A percentile compares a stretch with the other conserved stretches of the same genome.
Evolutionary conservation across 1,140 invertebrate genomes (phyloP).

Genomic region (Procambarus virginalis): DNA sequence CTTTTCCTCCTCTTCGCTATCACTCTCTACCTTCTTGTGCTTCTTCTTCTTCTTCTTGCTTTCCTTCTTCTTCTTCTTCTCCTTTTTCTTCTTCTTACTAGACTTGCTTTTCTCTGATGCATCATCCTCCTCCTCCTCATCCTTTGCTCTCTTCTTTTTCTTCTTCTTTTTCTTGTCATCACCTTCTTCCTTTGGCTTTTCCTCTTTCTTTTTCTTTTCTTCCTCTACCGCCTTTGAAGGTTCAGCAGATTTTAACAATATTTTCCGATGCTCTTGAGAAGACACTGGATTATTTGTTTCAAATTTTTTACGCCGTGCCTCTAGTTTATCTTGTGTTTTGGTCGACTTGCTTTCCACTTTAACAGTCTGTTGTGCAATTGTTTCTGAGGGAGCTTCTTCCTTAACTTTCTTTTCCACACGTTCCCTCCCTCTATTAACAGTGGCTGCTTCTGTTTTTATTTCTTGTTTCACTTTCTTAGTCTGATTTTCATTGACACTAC

Average conservation of each 20-base stretch:
- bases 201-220: conserved; percentile 35
- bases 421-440: not conserved
- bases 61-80: conserved; percentile 49
- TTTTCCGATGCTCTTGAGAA: conserved; percentile 23
- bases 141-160: conserved; percentile 44
- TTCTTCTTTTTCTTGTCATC: conserved; percentile 45
- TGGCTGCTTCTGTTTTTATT: not conserved
- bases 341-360: conserved; percentile 6
- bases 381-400: not conserved
- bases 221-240: not conserved
- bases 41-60: conserved; percentile 59
- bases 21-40: conserved; percentile 26
- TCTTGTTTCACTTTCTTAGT: conserved; percentile 17
- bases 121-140: conserved; percentile 44
- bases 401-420: conserved; percentile 9
- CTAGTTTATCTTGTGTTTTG: conserved; percentile 23
- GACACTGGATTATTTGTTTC: not conserved
- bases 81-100: conserved; percentile 61
- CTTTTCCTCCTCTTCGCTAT: conserved; percentile 50
- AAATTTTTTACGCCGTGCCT: conserved; percentile 21
- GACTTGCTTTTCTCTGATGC: conserved; percentile 45
- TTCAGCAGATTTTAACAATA: conserved; percentile 9
- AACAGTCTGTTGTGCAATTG: not conserved
- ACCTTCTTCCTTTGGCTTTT: conserved; percentile 14
- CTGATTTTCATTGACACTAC: not conserved